Conservation (phyloP, 2,888 invertebrate species). For the Oscheius sp. region DNA sequence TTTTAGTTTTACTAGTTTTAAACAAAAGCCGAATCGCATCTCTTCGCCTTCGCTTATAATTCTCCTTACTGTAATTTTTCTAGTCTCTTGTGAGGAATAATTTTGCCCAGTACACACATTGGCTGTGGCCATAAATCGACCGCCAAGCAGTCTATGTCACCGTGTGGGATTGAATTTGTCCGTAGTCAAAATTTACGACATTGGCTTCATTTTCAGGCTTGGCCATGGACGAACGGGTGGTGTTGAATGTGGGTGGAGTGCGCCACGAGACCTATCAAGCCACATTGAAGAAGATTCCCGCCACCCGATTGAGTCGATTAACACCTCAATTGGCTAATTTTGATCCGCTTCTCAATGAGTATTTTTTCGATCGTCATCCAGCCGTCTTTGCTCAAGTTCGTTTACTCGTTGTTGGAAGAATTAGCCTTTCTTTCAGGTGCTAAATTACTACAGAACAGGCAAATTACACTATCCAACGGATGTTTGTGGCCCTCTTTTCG, state of each 20-base stretch:
- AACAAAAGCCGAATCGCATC: no score
- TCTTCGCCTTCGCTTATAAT: no score
- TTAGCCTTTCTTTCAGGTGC: constrained; percentile 77
- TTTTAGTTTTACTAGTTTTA: no score
- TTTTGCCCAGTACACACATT: no score
- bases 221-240: constrained; percentile 79
- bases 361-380: constrained; percentile 89
- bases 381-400: constrained; percentile 80
- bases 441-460: constrained; percentile 85
- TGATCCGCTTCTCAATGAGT: constrained; percentile 98
- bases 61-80: no score
- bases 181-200: no score
- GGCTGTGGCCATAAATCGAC: no score
- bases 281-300: constrained; percentile 86
- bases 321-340: constrained; percentile 97
- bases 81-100: no score
- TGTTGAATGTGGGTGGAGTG: constrained; percentile 95
- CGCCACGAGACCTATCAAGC: constrained; percentile 80
- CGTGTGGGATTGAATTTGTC: no score
- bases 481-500: constrained; percentile 97
- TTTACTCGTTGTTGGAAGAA: background rate
- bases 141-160: no score
- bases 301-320: constrained; percentile 80
- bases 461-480: constrained; percentile 95
- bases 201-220: constrained; percentile 42